Conservation (phyloP, 2,113 vertebrate species). For the Gymnorhina tibicen region DNA sequence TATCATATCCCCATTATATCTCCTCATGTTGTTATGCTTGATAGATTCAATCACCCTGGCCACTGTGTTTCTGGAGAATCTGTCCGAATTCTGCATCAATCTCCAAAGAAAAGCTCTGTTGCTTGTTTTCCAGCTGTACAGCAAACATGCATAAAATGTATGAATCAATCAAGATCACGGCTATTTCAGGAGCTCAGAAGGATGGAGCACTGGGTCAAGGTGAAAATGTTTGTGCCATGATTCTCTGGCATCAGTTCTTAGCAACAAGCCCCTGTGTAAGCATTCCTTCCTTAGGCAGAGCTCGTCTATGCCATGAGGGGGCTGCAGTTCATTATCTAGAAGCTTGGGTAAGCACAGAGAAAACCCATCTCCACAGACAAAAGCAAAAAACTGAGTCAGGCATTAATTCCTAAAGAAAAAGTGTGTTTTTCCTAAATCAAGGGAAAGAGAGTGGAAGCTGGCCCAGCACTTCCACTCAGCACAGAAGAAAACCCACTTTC, state of each 20-base stretch:
- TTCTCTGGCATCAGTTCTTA: background rate
- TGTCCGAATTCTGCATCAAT: background rate
- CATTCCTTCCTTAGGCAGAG: background rate
- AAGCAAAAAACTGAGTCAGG: background rate
- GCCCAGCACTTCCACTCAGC: background rate
- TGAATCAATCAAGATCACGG: background rate
- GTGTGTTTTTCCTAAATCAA: background rate
- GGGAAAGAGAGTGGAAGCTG: background rate
- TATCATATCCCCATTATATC: background rate
- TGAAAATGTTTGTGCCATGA: background rate
- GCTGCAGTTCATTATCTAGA: background rate
- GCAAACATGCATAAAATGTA: background rate
- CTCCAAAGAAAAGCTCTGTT: background rate
- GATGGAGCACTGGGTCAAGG: background rate
- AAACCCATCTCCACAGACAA: background rate
- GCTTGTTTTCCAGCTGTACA: background rate
- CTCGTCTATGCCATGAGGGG: background rate
- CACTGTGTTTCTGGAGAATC: background rate
- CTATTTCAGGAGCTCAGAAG: background rate
- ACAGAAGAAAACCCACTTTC: background rate
- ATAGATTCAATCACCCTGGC: background rate
- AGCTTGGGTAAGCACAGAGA: background rate
- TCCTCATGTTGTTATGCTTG: background rate
- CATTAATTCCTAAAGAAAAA: background rate
- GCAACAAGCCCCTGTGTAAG: background rate